phyloP scores from a whole-genome alignment of 2,797 vertebrate species.

The Leucoraja ocellata region DNA sequence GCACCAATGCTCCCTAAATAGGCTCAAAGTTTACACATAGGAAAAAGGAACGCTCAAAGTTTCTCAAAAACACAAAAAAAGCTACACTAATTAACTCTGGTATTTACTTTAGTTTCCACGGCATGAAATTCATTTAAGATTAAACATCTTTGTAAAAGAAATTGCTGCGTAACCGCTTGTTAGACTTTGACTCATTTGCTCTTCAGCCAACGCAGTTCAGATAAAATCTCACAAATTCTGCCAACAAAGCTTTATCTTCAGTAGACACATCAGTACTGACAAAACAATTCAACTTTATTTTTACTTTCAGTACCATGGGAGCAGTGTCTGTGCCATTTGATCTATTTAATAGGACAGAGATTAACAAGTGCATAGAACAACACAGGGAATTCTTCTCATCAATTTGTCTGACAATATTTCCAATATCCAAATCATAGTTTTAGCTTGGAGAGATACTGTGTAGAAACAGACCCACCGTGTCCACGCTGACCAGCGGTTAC shows the following conservation, averaged over 20 bases:
- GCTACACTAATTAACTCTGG: not conserved
- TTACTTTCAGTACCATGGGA: not conserved
- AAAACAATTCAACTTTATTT: not conserved
- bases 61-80: not conserved
- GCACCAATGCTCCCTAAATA: not conserved
- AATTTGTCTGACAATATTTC: not conserved
- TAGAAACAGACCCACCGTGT: too few species aligned
- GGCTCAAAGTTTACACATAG: not conserved
- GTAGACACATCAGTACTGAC: slow-evolving; percentile 19
- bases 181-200: slow-evolving; percentile 25
- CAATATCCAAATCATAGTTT: not conserved
- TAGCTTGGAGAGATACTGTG: too few species aligned
- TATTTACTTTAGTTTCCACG: slow-evolving; percentile 1
- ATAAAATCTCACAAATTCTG: slow-evolving; percentile 28
- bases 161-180: not conserved
- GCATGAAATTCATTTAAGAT: slow-evolving; percentile 14
- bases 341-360: not conserved
- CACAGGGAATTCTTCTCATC: not conserved
- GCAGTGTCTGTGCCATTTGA: not conserved
- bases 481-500: too few species aligned
- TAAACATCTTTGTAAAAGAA: not conserved
- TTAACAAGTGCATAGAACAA: not conserved
- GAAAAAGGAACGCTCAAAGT: not conserved
- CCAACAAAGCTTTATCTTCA: slow-evolving; percentile 33
- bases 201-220: not conserved